A percentile compares a stretch with the other conserved stretches of the same genome.
Conservation (phyloP, 2,797 vertebrate genomes). For the Ptychadena robeensis region DNA sequence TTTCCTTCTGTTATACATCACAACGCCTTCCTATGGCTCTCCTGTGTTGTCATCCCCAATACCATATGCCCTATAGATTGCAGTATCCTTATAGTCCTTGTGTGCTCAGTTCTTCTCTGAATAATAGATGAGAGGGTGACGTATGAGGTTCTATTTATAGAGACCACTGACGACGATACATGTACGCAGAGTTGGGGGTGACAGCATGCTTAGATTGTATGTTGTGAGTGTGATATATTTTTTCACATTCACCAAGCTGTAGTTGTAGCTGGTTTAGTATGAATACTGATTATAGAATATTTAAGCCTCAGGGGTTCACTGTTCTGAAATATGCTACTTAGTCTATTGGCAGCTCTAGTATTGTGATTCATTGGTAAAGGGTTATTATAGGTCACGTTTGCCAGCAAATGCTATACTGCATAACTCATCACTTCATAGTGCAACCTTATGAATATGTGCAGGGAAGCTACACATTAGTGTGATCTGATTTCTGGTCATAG, state of each 20-base stretch:
- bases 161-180: slow-evolving; percentile 22
- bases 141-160: slow-evolving; percentile 49
- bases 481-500: background rate
- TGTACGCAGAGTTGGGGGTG: background rate
- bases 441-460: background rate
- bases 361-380: slow-evolving; percentile 2
- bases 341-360: background rate
- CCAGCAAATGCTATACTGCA: background rate
- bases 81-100: background rate
- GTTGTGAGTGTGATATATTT: background rate
- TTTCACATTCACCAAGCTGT: background rate
- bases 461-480: background rate
- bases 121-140: slow-evolving; percentile 53
- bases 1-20: background rate
- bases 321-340: background rate
- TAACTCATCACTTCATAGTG: background rate
- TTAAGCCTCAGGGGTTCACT: background rate
- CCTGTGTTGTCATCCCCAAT: slow-evolving; percentile 1
- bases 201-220: background rate
- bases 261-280: background rate
- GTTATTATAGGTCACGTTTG: background rate
- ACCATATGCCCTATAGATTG: slow-evolving; percentile 5
- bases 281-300: too few species aligned
- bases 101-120: slow-evolving; percentile 35
- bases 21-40: background rate